Evolutionary conservation across 2,888 invertebrate species (phyloP).

Genomic region (Thera obeliscata): DNA sequence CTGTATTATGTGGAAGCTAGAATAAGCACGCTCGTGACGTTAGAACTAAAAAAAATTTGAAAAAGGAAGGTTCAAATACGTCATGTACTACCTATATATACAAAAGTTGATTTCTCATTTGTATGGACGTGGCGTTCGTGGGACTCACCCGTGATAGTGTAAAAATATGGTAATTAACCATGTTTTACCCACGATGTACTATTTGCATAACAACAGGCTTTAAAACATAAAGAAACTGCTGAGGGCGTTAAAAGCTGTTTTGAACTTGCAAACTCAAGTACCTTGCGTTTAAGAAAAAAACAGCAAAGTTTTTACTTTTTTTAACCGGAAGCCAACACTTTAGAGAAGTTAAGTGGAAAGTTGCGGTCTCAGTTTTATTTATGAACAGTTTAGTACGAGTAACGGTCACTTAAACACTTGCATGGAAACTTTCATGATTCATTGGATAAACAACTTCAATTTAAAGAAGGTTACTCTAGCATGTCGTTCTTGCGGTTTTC

Average conservation of each 20-base stretch:
- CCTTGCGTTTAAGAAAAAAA: conserved; percentile 70
- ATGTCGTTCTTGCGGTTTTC: background rate
- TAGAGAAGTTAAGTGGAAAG: conserved; percentile 80
- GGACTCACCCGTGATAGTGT: no score
- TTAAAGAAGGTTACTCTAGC: conserved; percentile 3
- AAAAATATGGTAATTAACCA: no score
- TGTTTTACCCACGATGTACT: background rate
- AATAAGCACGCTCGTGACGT: no score
- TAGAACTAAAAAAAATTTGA: no score
- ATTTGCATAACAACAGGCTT: conserved; percentile 20
- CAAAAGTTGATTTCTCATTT: no score
- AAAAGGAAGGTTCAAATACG: no score
- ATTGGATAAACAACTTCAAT: conserved; percentile 18
- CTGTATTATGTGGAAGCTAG: no score
- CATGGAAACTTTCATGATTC: conserved; percentile 32
- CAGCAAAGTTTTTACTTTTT: conserved; percentile 62
- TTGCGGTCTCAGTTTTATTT: conserved; percentile 74
- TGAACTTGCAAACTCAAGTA: conserved; percentile 75
- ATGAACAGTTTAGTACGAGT: conserved; percentile 67
- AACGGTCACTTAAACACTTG: conserved; percentile 60
- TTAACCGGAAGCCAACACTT: conserved; percentile 81
- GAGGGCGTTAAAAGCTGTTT: conserved; percentile 77
- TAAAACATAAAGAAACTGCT: conserved; percentile 41
- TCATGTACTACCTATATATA: no score
- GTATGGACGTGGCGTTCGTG: no score